Evolutionary conservation across 1,140 invertebrate genomes (phyloP), one percentile per base, ranked within the genome.

Genomic region (Streblospio benedicti): DNA sequence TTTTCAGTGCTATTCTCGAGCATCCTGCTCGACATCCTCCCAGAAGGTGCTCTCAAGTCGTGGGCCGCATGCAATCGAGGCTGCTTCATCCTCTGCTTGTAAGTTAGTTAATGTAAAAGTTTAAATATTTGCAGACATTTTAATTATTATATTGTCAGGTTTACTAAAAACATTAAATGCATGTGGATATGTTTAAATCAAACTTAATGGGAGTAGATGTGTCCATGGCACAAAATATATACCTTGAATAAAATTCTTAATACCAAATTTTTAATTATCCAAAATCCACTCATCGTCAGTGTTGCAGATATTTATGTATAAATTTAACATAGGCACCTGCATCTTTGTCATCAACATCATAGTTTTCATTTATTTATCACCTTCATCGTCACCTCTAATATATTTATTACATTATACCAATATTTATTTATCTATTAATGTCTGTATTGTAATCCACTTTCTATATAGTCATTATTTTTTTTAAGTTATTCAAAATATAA

Each of bases 31-130:
- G 60, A 68, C 14, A 69, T 65, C 35, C 43, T 76, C n/a, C 64
- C 68, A 32, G 66, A 68, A 51, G 71, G 69, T 20, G 57, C 66
- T 4, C 49, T 76, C 32, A 76, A 74, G 59, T 69, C 71, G 1
- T 78, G 76, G 76, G 70, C 71, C 6, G 71, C 71, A 3, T 76
- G 72, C 62, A 78, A 77, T 61, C 63, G 75, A 58, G 76, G 76
- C n/a, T 78, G 76, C 60, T 78, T 78, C 58, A 68, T 72, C 9
- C 61, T 78, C 23, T 56, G 74, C 38, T 71, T 62, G 74, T 78
- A 66, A 49, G 2, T 20, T 23, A 32, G 20, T 47, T 35, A 27
- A 38, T 43, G 20, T 45, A 16, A 20, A 30, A 43, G 52, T 4
- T 41, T 32, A 20, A 6, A 9, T 5, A 9, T 38, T 38, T 38